Base-by-base conservation (phyloP, 2,113 vertebrate species). In the Pimephales promelas region DNA sequence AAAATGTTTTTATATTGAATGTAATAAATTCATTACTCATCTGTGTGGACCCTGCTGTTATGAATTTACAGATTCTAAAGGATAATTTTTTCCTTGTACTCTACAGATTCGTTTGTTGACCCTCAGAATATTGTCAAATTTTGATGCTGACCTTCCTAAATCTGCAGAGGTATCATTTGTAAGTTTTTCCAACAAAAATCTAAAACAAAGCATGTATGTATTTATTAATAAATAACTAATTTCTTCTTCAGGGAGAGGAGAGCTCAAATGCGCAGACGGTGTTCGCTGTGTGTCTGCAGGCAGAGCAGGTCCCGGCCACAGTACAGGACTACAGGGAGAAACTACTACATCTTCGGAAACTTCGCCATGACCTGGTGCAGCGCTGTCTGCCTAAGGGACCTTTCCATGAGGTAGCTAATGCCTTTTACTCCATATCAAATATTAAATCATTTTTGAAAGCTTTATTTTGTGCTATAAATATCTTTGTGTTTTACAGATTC, bases 271-370 rank as follows among this genome's bases (percentile, higher is more conserved):
- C 82, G 26, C 96, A 95, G 91, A 87, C 94, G 0, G 91, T 96
- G 84, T 98, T 99, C 49, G 91, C 94, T 0, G 83, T 95, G 34
- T 90, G 97, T 66, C 95, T 97, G 76, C 97, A 97, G 93, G 97
- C 97, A 0, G 96, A 99, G 86, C 95, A 96, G 36, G 94, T 99
- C 22, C 96, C 97, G 0, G 97, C 98, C 5, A 96, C 96, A 0
- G 95, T 99, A 74, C 96, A 95, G 77, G 96, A 98, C 89, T 98
- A 98, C 91, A 94, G 97, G 86, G 98, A 99, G 47, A 99, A 99
- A 86, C 94, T 99, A 36, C 95, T 99, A 2, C 96, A 98, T 82
- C 87, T 99, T 78, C 92, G 96, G 8, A 99, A 97, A 88, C 92
- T 99, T 45, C 95, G 98, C 5, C 95, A 95, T 20, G 97, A 99